Base-by-base conservation (phyloP, 2,797 vertebrate genomes). In the Melanotaenia parkinsoni region DNA sequence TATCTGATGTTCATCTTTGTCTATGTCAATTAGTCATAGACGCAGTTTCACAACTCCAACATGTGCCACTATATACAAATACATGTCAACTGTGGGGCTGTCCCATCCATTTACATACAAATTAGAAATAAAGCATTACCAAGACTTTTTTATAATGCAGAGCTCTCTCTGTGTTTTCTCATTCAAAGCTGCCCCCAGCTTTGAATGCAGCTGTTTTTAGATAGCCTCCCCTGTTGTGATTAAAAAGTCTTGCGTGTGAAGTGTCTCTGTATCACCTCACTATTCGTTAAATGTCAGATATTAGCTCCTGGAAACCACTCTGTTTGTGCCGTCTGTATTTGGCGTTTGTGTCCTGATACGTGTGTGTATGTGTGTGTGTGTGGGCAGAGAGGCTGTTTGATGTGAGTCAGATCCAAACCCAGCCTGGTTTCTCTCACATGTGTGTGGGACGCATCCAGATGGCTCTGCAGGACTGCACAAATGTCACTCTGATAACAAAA, bases 391-490 rank as follows among this genome's bases (percentile, higher is more conserved):
- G 92, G 92, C 92, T 93, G 93, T 94, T 92, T 92, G 90, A 93
- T 92, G 91, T 94, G 93, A 94, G 90, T 93, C 92, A 93, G 89
- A 93, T 90, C 92, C 92, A 91, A 92, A 93, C 92, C 92, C 89
- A 92, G 91, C 89, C 91, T 91, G 89, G 88, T 93, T 92, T 93
- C 83, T 88, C 85, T 89, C 93, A 93, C 91, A 93, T 93, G 92
- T 93, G 92, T 93, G 93, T 94, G 91, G 94, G 94, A 94, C 92
- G 93, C 84, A 91, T 94, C 94, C 94, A 95, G 94, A 95, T 95
- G 94, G 94, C 94, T 94, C 76, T 75, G 65, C 90, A 89, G 91
- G 92, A 92, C 91, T 85, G 88, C 90, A 93, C 92, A 95, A 95
- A 95, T 95, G 94, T 95, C 94, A 94, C 92, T 91, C 90, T 92